Evolutionary conservation across 1,140 invertebrate species (phyloP).

Genomic region (Apis mellifera): DNA sequence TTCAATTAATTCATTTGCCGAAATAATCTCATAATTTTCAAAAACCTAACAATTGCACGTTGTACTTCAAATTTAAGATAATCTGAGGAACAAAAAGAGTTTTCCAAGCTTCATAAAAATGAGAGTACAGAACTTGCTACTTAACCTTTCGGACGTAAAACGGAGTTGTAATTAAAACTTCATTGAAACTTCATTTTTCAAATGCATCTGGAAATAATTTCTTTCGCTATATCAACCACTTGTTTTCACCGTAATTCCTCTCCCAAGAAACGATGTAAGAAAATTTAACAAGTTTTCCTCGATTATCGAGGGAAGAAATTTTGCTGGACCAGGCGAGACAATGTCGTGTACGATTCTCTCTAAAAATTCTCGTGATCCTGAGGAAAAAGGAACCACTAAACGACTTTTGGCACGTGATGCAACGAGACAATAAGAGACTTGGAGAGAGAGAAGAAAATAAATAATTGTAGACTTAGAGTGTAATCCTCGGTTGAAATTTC

Average conservation of each 20-base stretch:
- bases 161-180: too few relatives aligned
- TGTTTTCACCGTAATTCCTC: background rate
- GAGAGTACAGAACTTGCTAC: too few relatives aligned
- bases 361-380: conserved; percentile 22
- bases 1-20: too few relatives aligned
- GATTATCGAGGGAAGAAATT: conserved; percentile 34
- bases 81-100: too few relatives aligned
- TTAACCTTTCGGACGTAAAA: too few relatives aligned
- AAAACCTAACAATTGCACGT: too few relatives aligned
- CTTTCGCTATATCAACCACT: background rate
- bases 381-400: conserved; percentile 36
- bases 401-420: conserved; percentile 30
- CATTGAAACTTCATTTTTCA: too few relatives aligned
- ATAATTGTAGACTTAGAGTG: background rate
- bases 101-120: too few relatives aligned
- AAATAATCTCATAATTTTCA: too few relatives aligned
- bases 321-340: conserved; percentile 20
- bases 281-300: conserved; percentile 37
- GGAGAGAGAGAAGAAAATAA: background rate
- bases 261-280: conserved; percentile 8
- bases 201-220: too few relatives aligned
- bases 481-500: background rate
- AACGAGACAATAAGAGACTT: conserved; percentile 20
- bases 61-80: too few relatives aligned
- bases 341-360: conserved; percentile 4